phyloP scores from a whole-genome alignment of 2,797 vertebrate genomes.

The Syngnathus rostellatus region DNA sequence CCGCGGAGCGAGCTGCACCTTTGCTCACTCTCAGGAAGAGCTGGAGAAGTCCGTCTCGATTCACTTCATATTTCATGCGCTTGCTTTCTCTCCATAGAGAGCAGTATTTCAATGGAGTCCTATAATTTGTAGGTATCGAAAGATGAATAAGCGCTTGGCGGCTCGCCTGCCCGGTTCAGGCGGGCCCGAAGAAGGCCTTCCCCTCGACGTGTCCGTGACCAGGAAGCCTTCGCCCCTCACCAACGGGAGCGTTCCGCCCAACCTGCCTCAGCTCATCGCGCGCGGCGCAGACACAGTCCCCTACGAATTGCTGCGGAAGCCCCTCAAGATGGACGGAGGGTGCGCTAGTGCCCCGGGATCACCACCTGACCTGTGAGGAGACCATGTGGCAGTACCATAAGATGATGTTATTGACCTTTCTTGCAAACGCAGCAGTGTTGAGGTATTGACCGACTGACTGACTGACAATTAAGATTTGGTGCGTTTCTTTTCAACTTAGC shows the following conservation, averaged over 20 bases:
- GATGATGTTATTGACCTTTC: background rate
- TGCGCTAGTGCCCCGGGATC: constrained; percentile 88
- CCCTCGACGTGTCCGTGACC: constrained; percentile 71
- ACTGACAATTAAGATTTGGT: background rate
- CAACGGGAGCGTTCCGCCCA: constrained; percentile 78
- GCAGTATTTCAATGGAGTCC: background rate
- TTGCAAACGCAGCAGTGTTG: too few species aligned
- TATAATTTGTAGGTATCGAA: constrained; percentile 78
- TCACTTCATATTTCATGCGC: background rate
- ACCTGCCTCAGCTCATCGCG: constrained; percentile 83
- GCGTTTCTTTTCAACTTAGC: constrained; percentile 52
- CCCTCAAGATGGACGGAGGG: constrained; percentile 82
- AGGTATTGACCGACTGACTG: background rate
- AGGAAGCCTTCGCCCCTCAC: constrained; percentile 83
- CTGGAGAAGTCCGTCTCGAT: constrained; percentile 85
- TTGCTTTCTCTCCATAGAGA: background rate
- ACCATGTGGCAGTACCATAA: background rate
- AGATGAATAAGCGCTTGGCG: constrained; percentile 95
- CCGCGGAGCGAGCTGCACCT: constrained; percentile 95
- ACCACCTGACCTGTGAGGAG: constrained; percentile 85
- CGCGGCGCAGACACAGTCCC: constrained; percentile 80
- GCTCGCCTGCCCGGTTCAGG: constrained; percentile 80
- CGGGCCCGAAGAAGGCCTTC: constrained; percentile 77
- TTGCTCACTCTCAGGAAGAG: constrained; percentile 98
- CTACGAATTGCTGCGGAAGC: constrained; percentile 81